phyloP scores from a whole-genome alignment of 2,113 vertebrate genomes.

The Mystacornis crossleyi region DNA sequence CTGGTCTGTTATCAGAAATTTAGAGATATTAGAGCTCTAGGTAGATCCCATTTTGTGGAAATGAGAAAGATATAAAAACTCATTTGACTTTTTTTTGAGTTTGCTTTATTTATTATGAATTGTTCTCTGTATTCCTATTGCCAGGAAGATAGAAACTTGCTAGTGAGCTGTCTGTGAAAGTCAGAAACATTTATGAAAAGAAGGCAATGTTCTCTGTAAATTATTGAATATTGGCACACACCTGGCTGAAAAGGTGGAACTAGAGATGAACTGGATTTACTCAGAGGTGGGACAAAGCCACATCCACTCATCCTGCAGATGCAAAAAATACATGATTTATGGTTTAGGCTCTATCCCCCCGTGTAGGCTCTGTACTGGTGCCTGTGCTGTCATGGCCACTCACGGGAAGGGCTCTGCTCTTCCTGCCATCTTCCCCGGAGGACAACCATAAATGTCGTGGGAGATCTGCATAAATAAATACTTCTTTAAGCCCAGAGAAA shows the following conservation, averaged over 20 bases:
- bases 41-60: neutral
- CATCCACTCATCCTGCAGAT: neutral
- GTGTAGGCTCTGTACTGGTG: accelerated
- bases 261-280: neutral
- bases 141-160: neutral
- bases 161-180: neutral
- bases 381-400: neutral
- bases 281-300: neutral
- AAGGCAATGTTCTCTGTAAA: neutral
- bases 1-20: neutral
- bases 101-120: neutral
- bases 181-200: neutral
- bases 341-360: neutral
- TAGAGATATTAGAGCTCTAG: neutral
- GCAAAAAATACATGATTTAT: neutral
- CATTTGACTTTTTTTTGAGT: neutral
- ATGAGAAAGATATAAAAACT: neutral
- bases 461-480: neutral
- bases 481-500: neutral
- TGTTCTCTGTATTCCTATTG: neutral
- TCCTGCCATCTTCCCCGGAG: neutral
- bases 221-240: neutral
- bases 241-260: neutral
- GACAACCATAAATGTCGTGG: neutral
- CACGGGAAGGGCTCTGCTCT: neutral